Evolutionary conservation across 2,888 invertebrate genomes (phyloP), one percentile per base, ranked within the genome.

Genomic region (Pheosia tremula): DNA sequence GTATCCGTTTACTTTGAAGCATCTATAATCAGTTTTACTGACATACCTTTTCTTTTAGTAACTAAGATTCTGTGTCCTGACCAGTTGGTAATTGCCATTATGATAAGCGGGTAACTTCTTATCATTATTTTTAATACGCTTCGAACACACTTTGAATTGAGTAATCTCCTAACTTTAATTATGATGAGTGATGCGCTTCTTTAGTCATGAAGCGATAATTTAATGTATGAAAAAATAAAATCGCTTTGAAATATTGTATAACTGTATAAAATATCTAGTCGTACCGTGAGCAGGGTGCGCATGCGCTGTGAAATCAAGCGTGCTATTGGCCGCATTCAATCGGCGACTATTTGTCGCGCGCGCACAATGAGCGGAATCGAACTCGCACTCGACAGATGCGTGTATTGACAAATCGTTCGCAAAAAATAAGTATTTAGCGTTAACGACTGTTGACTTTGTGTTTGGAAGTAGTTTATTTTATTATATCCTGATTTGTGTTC

Each of bases 321-420:
- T 70, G 65, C 68, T 71, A 72, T 75, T 75, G 64, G 66, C 67
- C 75, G 45, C 62, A 72, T 75, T 78, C 75, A 80, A 75, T 80
- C 75, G 65, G 72, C 73, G 72, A 71, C 81, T 78, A 83, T 82
- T 82, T 82, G 81, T 79, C 78, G 66, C 71, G 63, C 54, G 67
- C 54, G 67, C 64, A 72, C 77, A 74, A 71, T 74, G 62, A 61
- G 67, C 65, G 62, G 73, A 71, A 65, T 79, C 75, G 75, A 78
- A 82, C 76, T 67, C 60, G 59, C 58, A 59, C 68, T 69, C 69
- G 74, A 79, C 85, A 85, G 84, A 85, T 85, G 85, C 71, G 60
- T 53, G 24, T 62, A 65, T 71, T 75, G 75, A 77, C 73, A 78
- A 75, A 82, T 78, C 79, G 73, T 59, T 52, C 11, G 66, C 70